Conservation (phyloP, 2,888 invertebrate genomes). For the Latheticus oryzae region DNA sequence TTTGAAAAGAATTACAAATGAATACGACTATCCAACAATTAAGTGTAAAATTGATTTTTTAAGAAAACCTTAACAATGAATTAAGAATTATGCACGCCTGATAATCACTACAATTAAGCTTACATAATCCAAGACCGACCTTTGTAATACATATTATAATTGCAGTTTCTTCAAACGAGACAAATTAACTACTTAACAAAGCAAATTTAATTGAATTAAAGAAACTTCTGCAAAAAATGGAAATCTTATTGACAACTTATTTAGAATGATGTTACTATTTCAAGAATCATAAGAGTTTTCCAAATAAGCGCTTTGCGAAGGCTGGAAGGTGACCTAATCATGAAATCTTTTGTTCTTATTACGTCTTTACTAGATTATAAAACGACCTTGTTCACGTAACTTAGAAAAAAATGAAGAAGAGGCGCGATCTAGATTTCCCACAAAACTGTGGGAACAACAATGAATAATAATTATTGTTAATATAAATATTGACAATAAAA, state of each 20-base stretch:
- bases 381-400: conserved; percentile 31
- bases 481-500: conserved; percentile 4
- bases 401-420: conserved; percentile 17
- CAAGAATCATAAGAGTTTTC: conserved; percentile 5
- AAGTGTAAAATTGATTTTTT: no score
- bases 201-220: no score
- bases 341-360: conserved; percentile 19
- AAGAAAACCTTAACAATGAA: no score
- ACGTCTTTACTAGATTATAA: conserved; percentile 25
- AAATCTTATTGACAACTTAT: no score
- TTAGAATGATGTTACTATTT: neutral
- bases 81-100: no score
- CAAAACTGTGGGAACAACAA: conserved; percentile 16
- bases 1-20: no score
- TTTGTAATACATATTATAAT: conserved; percentile 5
- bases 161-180: neutral
- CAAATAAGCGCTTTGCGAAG: conserved; percentile 26
- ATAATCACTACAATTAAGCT: conserved; percentile 1
- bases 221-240: neutral
- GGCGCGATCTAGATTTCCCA: conserved; percentile 9
- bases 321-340: conserved; percentile 20
- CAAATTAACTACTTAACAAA: no score
- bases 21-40: no score
- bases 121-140: conserved; percentile 7
- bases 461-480: conserved; percentile 8